phyloP scores from a whole-genome alignment of 2,888 invertebrate genomes.

The Cotesia congregata region DNA sequence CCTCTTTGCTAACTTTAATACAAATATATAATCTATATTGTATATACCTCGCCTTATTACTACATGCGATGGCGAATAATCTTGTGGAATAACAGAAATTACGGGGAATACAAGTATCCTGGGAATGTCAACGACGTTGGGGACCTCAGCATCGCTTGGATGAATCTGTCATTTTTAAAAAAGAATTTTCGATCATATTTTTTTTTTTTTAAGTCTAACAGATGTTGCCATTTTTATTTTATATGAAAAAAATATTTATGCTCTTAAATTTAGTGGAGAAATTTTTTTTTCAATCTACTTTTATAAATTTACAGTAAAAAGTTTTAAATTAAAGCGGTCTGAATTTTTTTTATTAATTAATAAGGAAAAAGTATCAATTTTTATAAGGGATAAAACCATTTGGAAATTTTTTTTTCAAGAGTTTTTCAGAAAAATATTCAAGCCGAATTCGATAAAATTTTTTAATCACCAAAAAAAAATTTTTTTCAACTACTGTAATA shows the following conservation, averaged over 20 bases:
- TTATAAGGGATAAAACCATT: too few relatives aligned
- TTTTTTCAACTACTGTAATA: too few relatives aligned
- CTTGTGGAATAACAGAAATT: constrained; percentile 38
- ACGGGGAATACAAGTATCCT: constrained; percentile 19
- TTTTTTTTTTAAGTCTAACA: not conserved
- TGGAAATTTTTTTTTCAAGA: too few relatives aligned
- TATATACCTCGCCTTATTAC: constrained; percentile 6
- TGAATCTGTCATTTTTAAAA: constrained; percentile 9
- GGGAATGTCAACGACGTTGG: constrained; percentile 12
- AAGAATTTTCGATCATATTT: not conserved
- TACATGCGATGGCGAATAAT: constrained; percentile 45
- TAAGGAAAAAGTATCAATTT: too few relatives aligned
- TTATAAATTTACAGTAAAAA: too few relatives aligned
- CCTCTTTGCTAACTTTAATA: constrained; percentile 29
- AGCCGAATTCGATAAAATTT: too few relatives aligned
- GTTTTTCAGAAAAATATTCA: too few relatives aligned
- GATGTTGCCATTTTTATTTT: not conserved
- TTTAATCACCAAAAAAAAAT: too few relatives aligned
- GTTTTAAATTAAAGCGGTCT: too few relatives aligned
- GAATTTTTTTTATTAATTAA: too few relatives aligned
- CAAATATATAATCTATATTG: not conserved
- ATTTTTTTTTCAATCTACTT: too few relatives aligned
- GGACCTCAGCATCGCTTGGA: constrained; percentile 10
- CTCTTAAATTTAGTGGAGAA: too few relatives aligned
- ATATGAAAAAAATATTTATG: not conserved